Percentiles rank a stretch among this genome's conserved stretches.
phyloP scores from a whole-genome alignment of 2,888 invertebrate genomes.

The Iselma pallidipennis region DNA sequence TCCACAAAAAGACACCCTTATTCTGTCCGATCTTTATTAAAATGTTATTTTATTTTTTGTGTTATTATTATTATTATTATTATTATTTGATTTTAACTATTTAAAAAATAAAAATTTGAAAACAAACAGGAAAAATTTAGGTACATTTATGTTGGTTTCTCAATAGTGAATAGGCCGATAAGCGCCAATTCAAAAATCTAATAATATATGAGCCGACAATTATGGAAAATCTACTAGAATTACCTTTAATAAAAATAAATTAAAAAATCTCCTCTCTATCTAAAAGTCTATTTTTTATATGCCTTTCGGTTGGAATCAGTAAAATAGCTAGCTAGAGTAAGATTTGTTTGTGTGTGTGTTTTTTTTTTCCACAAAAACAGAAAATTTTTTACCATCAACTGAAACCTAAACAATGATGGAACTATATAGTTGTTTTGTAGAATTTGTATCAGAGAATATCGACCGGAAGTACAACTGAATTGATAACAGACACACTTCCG shows the following conservation, averaged over 20 bases:
- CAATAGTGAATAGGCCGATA: slow-evolving; percentile 42
- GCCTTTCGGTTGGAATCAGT: not conserved
- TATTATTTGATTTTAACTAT: slow-evolving; percentile 25
- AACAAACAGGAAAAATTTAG: slow-evolving; percentile 29
- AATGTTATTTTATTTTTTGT: not conserved
- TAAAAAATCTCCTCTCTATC: too few species aligned
- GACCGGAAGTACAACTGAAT: not conserved
- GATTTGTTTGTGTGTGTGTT: not conserved
- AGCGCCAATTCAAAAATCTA: slow-evolving; percentile 30
- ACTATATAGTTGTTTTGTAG: slow-evolving; percentile 10
- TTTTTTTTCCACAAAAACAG: not conserved
- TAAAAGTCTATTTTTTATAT: not conserved
- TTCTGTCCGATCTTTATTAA: slow-evolving; percentile 7
- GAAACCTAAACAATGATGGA: slow-evolving; percentile 27
- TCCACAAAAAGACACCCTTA: slow-evolving; percentile 25
- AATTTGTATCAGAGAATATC: not conserved
- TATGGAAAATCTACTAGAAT: too few species aligned
- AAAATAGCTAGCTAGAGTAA: not conserved
- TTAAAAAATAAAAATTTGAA: slow-evolving; percentile 35
- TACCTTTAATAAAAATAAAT: too few species aligned
- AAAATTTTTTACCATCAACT: not conserved
- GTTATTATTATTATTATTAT: not conserved
- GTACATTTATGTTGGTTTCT: slow-evolving; percentile 21
- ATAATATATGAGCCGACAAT: too few species aligned
- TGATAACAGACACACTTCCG: not conserved